phyloP scores from a whole-genome alignment of 1,140 invertebrate genomes.

The Parapsyche elsis region DNA sequence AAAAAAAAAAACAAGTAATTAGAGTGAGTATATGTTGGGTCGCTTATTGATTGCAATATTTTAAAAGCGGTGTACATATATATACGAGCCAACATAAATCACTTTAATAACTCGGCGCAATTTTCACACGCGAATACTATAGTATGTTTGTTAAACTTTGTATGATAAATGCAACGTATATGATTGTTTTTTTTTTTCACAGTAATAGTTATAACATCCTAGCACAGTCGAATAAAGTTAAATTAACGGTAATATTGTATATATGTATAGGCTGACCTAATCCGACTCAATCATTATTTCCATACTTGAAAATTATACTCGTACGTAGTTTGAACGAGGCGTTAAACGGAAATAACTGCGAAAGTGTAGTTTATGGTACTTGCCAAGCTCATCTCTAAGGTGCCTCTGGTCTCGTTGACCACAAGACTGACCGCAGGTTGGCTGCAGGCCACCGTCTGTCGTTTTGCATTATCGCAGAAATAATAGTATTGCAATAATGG shows the following conservation, averaged over 20 bases:
- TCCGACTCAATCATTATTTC: too few species aligned
- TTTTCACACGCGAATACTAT: background rate
- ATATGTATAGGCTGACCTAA: too few species aligned
- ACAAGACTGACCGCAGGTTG: constrained; percentile 21
- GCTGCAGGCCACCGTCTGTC: background rate
- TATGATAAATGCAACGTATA: background rate
- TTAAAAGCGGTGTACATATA: background rate
- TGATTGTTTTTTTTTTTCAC: background rate
- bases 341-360: too few species aligned
- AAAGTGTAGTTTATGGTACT: too few species aligned
- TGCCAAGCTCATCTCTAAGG: too few species aligned
- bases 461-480: constrained; percentile 11
- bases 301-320: too few species aligned
- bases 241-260: too few species aligned
- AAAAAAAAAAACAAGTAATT: background rate
- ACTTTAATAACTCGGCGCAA: constrained; percentile 10
- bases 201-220: too few species aligned
- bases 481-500: constrained; percentile 28
- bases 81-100: constrained; percentile 15
- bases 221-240: too few species aligned
- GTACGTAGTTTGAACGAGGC: too few species aligned
- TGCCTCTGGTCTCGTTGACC: background rate
- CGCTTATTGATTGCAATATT: background rate
- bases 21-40: background rate
- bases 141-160: background rate